Percentiles rank a stretch among this genome's conserved stretches.
Conservation (phyloP, 2,113 vertebrate species). For the Eulemur macaco region DNA sequence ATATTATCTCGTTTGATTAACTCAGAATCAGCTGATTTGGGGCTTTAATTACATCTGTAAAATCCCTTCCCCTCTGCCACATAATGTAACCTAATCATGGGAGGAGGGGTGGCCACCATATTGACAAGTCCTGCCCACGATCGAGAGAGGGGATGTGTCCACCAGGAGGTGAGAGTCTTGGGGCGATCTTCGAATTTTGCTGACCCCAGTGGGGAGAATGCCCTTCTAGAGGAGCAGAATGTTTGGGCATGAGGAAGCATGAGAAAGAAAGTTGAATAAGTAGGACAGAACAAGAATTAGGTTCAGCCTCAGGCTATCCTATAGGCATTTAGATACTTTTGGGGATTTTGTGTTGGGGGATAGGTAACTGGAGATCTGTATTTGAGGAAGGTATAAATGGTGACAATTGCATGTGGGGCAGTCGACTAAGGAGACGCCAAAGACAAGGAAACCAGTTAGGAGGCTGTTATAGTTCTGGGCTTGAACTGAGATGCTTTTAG, state of each 20-base stretch:
- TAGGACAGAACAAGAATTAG: neutral
- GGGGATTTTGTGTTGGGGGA: neutral
- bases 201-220: neutral
- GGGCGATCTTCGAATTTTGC: neutral
- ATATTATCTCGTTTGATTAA: neutral
- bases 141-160: neutral
- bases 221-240: neutral
- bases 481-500: neutral
- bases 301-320: neutral
- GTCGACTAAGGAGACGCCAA: neutral
- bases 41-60: neutral
- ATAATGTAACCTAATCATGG: no score
- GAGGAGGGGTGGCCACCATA: no score
- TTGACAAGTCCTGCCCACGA: neutral
- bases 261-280: neutral
- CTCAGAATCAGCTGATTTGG: neutral
- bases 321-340: neutral
- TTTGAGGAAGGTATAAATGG: neutral
- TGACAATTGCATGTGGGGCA: rapidly evolving
- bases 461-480: neutral
- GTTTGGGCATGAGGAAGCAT: neutral
- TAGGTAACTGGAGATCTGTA: neutral
- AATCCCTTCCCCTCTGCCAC: neutral
- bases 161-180: neutral
- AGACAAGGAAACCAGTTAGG: neutral